Percentiles rank a stretch among this genome's conserved stretches.
phyloP scores from a whole-genome alignment of 2,888 invertebrate genomes.

The Polymixis flavicincta region DNA sequence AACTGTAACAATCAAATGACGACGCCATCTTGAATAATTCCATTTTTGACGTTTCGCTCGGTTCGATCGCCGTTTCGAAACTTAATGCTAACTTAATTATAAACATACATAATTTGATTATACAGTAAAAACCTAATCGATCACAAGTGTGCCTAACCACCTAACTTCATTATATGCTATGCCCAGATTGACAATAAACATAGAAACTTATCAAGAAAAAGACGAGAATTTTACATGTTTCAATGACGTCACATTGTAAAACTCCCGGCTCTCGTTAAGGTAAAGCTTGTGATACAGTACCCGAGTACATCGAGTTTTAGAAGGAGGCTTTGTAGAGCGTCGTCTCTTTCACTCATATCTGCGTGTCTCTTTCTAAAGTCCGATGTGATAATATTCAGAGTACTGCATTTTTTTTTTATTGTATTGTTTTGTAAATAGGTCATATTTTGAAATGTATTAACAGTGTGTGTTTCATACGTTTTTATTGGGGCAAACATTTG shows the following conservation, averaged over 20 bases:
- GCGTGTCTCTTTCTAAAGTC: slow-evolving; percentile 10
- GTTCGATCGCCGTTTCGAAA: slow-evolving; percentile 45
- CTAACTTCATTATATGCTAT: slow-evolving; percentile 73
- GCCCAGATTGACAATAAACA: slow-evolving; percentile 76
- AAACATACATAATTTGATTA: slow-evolving; percentile 51
- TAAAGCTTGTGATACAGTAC: slow-evolving; percentile 6
- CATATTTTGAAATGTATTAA: slow-evolving; percentile 19
- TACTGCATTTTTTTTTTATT: slow-evolving; percentile 7
- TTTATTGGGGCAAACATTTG: slow-evolving; percentile 33
- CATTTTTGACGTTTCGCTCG: slow-evolving; percentile 23
- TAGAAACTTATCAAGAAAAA: slow-evolving; percentile 26
- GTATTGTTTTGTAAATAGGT: slow-evolving; percentile 14
- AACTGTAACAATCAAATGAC: slow-evolving; percentile 12
- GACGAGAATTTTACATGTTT: slow-evolving; percentile 9
- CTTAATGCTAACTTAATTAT: slow-evolving; percentile 43
- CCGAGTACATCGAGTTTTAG: slow-evolving; percentile 7
- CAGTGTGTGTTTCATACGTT: slow-evolving; percentile 4
- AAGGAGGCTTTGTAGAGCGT: not conserved
- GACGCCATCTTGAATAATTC: slow-evolving; percentile 20
- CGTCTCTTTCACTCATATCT: not conserved
- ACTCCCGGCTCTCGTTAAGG: slow-evolving; percentile 16
- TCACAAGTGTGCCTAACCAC: slow-evolving; percentile 50
- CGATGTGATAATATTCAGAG: not conserved
- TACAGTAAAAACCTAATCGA: slow-evolving; percentile 31
- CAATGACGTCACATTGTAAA: slow-evolving; percentile 30